Base-by-base conservation (phyloP, 2,888 invertebrate species). In the Mechanitis mazaeus region DNA sequence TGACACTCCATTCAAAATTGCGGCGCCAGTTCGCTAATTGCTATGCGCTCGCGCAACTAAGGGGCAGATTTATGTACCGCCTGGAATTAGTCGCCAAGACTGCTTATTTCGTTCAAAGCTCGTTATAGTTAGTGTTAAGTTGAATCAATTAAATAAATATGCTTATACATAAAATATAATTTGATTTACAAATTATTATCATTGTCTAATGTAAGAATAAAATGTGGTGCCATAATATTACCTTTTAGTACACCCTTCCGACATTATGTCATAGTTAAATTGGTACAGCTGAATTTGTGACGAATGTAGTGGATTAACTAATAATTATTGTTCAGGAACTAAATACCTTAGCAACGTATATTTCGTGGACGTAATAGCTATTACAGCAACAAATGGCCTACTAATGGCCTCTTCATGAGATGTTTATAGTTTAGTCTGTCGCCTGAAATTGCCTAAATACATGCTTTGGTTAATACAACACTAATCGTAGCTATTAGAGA, bases 351-450 rank as follows among this genome's bases (percentile, higher is more conserved):
- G 42, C 3, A 35, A 35, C 42, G 9, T 9, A 42, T 9, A 42
- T 7, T 9, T 42, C 9, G 42, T 42, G 42, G 7, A 42, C 35
- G 35, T 35, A 42, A 11, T 55, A 60, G 66, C 75, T 79, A 80
- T 83, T 82, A 82, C 75, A 71, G 68, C 72, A 71, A 76, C 73
- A 77, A 77, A 81, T 74, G 72, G 70, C 64, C 68, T 69, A 63
- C 71, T 77, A 77, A 78, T 77, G 75, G 76, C 67, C 69, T 65
- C 65, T 60, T 65, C 68, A 68, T 74, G 81, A 80, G 72, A 72
- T 78, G 76, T 82, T 82, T 81, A 83, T 72, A 72, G 74, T 69
- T 61, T 67, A 61, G 65, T 66, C 68, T 68, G 77, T 76, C 76
- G 69, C 68, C 65, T 74, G 75, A 75, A 75, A 78, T 77, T 70